phyloP scores from a whole-genome alignment of 2,113 vertebrate species.

The Lipotes vexillifer region DNA sequence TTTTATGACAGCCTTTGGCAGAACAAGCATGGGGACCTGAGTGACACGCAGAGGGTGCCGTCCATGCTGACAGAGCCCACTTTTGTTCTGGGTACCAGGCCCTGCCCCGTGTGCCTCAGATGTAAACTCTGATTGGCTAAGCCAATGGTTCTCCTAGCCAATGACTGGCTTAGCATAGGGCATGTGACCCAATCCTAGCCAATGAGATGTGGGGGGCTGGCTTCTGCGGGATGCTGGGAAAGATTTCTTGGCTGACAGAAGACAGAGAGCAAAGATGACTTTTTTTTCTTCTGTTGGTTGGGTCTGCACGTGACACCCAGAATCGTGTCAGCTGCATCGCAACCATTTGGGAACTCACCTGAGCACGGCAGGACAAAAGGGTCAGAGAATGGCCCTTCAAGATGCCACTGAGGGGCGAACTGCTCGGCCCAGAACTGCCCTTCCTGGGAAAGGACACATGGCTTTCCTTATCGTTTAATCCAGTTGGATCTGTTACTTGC shows the following conservation, averaged over 20 bases:
- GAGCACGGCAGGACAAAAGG: background rate
- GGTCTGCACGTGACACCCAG: background rate
- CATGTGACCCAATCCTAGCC: background rate
- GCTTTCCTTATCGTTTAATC: rapidly evolving
- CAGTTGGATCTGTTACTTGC: background rate
- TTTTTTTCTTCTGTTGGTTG: rapidly evolving
- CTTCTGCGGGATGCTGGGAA: background rate
- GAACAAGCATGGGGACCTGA: background rate
- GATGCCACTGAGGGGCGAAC: background rate
- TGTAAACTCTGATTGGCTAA: background rate
- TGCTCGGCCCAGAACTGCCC: background rate
- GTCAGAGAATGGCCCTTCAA: background rate
- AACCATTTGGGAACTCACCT: background rate
- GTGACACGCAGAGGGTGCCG: background rate
- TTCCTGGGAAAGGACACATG: background rate
- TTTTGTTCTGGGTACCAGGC: background rate
- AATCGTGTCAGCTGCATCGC: rapidly evolving
- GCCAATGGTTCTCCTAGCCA: background rate
- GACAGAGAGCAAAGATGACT: rapidly evolving
- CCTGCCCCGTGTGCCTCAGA: rapidly evolving
- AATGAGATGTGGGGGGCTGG: background rate
- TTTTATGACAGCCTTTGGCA: background rate
- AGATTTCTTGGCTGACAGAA: background rate
- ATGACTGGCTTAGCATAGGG: background rate
- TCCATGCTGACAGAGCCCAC: background rate